Evolutionary conservation across 1,140 invertebrate species (phyloP).

Genomic region (Phymastichus coffea): DNA sequence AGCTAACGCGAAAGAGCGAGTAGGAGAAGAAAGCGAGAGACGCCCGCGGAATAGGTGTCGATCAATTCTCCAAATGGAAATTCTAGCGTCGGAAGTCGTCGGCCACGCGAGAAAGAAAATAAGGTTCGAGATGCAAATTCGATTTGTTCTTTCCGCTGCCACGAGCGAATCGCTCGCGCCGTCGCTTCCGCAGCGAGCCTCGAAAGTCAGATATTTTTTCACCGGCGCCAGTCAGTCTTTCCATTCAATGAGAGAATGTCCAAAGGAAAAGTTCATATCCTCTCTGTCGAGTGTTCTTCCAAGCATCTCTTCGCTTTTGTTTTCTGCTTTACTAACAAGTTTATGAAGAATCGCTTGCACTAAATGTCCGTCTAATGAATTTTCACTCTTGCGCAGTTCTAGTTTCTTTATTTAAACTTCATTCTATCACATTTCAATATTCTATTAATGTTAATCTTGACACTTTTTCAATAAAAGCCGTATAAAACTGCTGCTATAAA

Average conservation of each 20-base stretch:
- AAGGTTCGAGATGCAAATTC: slow-evolving; percentile 22
- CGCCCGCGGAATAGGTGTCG: slow-evolving; percentile 1
- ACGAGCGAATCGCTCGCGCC: not conserved
- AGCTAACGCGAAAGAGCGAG: not conserved
- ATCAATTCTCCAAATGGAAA: slow-evolving; percentile 21
- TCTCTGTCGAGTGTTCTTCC: not conserved
- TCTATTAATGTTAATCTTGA: too few species aligned
- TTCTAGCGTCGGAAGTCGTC: slow-evolving; percentile 10
- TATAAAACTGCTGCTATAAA: too few species aligned
- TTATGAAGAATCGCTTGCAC: too few species aligned
- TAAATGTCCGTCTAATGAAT: too few species aligned
- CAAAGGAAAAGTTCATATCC: slow-evolving; percentile 10
- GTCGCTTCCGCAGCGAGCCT: not conserved
- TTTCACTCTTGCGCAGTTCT: too few species aligned
- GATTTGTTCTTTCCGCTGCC: slow-evolving; percentile 9
- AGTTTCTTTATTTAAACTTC: too few species aligned
- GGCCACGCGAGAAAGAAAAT: slow-evolving; percentile 8
- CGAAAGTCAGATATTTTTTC: not conserved
- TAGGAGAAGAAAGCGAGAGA: not conserved
- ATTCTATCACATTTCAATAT: too few species aligned
- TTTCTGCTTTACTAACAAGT: too few species aligned
- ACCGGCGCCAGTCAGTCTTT: not conserved
- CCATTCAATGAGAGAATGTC: slow-evolving; percentile 2
- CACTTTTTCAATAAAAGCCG: too few species aligned
- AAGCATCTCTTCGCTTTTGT: too few species aligned